Evolutionary conservation across 2,888 invertebrate species (phyloP), one percentile per base, ranked within the genome.

Genomic region (Anarsia innoxiella): DNA sequence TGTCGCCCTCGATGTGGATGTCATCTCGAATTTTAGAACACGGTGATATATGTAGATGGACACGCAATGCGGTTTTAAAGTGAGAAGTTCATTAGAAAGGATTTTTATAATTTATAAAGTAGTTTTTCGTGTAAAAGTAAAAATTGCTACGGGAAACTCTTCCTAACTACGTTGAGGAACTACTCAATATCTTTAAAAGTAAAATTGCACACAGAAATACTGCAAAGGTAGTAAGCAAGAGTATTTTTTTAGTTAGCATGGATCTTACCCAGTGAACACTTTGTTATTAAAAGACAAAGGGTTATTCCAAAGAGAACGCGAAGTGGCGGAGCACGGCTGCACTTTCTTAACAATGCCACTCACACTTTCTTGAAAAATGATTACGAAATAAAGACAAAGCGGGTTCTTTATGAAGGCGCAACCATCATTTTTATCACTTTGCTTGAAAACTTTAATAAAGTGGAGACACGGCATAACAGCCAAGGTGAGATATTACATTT

Each of bases 341-440:
- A 19, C 8, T n/a, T n/a, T n/a, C n/a, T n/a, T n/a, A n/a, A n/a
- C n/a, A n/a, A n/a, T n/a, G n/a, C n/a, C 19, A 19, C 4, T 3
- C 8, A 19, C 19, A 19, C 19, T 19, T 19, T 8, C 19, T 5
- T 8, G 19, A 19, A 19, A 19, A 59, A 65, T 56, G 48, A 62
- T 58, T 51, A 61, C 55, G 55, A 66, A 65, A 73, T 65, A 67
- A 71, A 70, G 68, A 72, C 67, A 72, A 68, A 68, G 66, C 61
- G 52, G 41, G 48, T 43, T 44, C 50, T 56, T 63, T 63, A 71
- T 61, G 53, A 64, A 62, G 63, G 51, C 54, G 51, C 57, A 62
- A 59, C 59, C 60, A 65, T 72, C 65, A 74, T 77, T 79, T 79
- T 78, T 80, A 77, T 77, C 75, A 76, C 73, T 78, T 77, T 64